phyloP scores from a whole-genome alignment of 53 echinoderm and acorn worm genomes.

The Pentamera pediparva region DNA sequence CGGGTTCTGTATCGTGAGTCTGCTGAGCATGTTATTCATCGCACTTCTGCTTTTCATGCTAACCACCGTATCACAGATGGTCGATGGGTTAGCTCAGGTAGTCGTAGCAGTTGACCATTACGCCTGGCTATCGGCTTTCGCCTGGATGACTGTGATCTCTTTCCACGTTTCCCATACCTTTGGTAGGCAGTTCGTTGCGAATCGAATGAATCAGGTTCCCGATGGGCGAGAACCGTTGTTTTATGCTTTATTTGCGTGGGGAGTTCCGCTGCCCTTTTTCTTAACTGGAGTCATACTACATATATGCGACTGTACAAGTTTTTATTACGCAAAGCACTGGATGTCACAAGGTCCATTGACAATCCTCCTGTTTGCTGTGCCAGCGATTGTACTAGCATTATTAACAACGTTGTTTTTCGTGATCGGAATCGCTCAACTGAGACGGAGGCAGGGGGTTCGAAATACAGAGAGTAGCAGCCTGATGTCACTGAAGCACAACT shows the following conservation, averaged over 20 bases:
- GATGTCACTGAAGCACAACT: neutral
- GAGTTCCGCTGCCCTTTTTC: constrained; percentile 31
- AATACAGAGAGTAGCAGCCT: neutral
- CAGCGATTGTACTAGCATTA: constrained; percentile 18
- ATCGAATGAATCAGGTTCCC: constrained; percentile 6
- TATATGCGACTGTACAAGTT: constrained; percentile 37
- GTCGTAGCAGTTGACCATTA: constrained; percentile 29
- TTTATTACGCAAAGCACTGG: constrained; percentile 30
- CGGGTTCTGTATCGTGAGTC: constrained; percentile 25
- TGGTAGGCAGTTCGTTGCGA: constrained; percentile 23
- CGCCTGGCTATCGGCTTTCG: constrained; percentile 42
- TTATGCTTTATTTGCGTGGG: constrained; percentile 39
- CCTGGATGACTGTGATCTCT: constrained; percentile 51
- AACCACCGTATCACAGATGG: constrained; percentile 16
- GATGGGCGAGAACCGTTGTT: neutral
- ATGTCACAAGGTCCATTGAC: constrained; percentile 14
- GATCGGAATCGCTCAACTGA: constrained; percentile 3
- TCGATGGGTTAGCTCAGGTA: constrained; percentile 10
- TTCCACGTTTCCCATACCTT: constrained; percentile 48
- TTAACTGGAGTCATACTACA: constrained; percentile 21
- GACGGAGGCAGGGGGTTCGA: neutral
- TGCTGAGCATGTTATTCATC: neutral
- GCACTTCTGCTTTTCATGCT: neutral
- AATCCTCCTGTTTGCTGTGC: constrained; percentile 26
- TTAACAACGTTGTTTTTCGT: neutral